Evolutionary conservation across 2,888 invertebrate genomes (phyloP), one percentile per base, ranked within the genome.

Genomic region (Sussaba pulchella): DNA sequence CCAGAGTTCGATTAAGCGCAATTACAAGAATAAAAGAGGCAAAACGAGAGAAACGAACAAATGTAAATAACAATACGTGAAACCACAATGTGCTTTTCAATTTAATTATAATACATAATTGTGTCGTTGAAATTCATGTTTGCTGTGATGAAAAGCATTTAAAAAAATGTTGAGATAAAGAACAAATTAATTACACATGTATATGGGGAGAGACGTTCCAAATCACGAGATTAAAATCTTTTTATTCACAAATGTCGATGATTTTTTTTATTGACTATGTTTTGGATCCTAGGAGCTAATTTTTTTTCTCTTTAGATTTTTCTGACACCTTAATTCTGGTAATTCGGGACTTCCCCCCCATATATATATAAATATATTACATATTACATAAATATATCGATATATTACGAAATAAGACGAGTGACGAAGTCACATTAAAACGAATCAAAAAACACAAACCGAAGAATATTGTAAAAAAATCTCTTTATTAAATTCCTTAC

Each of bases 1-100:
- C 98, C 98, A 50, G 97, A 97, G 89, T 97, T 97, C 93, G 96
- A 97, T 88, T 96, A n/a, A 91, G 92, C 43, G n/a, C 54, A 47
- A 31, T 14, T 17, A n/a, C n/a, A n/a, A n/a, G n/a, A n/a, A n/a
- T n/a, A n/a, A n/a, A n/a, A n/a, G n/a, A n/a, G n/a, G 45, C 36
- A 61, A 21, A 36, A 12, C 24, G 14, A 24, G 24, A 19, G 12
- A 5, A 10, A 45, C 21, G 36, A n/a, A n/a, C 17, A 14, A 14
- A 69, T 78, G 70, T 79, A 73, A 43, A 79, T 82, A 74, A 21
- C 50, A 41, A 39, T 39, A 71, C 59, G 41, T 50, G n/a, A 63
- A 31, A 75, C 61, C 54, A 50, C 12, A 67, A 54, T 70, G 61
- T 78, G 67, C 72, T 72, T 78, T 78, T 78, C 14, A 31, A 61